phyloP scores from a whole-genome alignment of 2,888 invertebrate species.

The Macropis europaea region DNA sequence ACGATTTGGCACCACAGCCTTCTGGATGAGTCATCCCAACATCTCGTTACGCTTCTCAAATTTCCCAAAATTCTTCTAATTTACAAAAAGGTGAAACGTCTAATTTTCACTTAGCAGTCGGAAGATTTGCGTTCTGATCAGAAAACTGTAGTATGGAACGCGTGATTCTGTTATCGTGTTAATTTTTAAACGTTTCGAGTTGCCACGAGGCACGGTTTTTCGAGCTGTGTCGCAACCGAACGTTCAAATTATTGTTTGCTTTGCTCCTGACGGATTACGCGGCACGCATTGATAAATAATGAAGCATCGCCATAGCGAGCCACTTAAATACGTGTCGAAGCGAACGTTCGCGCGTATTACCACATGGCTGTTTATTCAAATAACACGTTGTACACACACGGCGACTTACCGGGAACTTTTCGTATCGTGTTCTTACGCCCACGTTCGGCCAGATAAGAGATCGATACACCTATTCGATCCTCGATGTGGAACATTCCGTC shows the following conservation, averaged over 20 bases:
- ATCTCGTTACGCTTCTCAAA: neutral
- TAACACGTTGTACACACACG: conserved; percentile 10
- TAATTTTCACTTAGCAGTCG: too few relatives aligned
- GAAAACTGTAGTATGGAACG: too few relatives aligned
- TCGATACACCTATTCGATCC: conserved; percentile 13
- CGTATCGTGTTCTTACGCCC: conserved; percentile 17
- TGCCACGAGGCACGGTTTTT: too few relatives aligned
- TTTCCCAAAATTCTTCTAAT: too few relatives aligned
- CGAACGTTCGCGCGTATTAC: conserved; percentile 3
- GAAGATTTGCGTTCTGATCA: too few relatives aligned
- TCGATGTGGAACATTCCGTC: conserved; percentile 10
- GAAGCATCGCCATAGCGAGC: neutral
- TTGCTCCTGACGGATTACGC: neutral
- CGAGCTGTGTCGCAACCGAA: too few relatives aligned
- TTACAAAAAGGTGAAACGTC: too few relatives aligned
- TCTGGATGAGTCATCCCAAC: neutral
- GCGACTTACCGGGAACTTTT: neutral
- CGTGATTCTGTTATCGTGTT: too few relatives aligned
- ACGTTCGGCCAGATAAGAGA: conserved; percentile 13
- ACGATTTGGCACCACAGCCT: neutral
- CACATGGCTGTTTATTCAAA: conserved; percentile 12
- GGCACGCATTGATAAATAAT: conserved; percentile 2
- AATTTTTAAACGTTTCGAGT: too few relatives aligned
- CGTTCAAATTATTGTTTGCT: conserved; percentile 8
- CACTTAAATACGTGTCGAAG: neutral